A percentile compares a stretch with the other conserved stretches of the same genome.
phyloP scores from a whole-genome alignment of 2,888 invertebrate genomes.

The Tetramorium bicarinatum region DNA sequence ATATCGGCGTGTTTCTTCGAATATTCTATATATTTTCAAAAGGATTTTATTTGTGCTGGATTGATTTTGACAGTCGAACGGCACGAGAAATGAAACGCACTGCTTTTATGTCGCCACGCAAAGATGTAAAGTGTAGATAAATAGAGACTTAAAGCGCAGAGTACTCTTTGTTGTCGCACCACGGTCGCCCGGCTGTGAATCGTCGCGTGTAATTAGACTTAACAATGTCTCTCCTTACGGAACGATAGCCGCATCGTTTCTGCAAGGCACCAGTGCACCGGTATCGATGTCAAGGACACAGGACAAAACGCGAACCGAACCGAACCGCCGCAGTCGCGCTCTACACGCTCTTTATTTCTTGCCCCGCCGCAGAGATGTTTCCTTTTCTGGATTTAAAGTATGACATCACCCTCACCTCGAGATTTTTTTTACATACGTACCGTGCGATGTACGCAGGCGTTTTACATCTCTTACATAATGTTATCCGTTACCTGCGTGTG shows the following conservation, averaged over 20 bases:
- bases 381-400: constrained; percentile 78
- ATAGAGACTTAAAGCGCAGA: background rate
- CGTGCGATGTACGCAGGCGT: constrained; percentile 4
- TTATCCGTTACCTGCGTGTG: background rate
- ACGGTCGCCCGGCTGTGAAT: constrained; percentile 16
- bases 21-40: background rate
- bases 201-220: constrained; percentile 53
- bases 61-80: background rate
- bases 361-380: constrained; percentile 68
- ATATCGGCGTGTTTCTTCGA: background rate
- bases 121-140: constrained; percentile 4
- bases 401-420: constrained; percentile 76
- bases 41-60: background rate
- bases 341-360: constrained; percentile 56
- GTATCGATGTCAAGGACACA: constrained; percentile 74
- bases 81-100: background rate
- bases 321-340: constrained; percentile 28
- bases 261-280: constrained; percentile 57
- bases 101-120: background rate
- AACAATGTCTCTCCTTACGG: constrained; percentile 65
- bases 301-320: constrained; percentile 60
- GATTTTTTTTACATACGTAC: constrained; percentile 62
- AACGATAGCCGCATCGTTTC: constrained; percentile 66
- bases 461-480: constrained; percentile 53
- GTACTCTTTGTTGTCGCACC: background rate